Evolutionary conservation across 2,888 invertebrate genomes (phyloP).

Genomic region (Hypolimnas misippus): DNA sequence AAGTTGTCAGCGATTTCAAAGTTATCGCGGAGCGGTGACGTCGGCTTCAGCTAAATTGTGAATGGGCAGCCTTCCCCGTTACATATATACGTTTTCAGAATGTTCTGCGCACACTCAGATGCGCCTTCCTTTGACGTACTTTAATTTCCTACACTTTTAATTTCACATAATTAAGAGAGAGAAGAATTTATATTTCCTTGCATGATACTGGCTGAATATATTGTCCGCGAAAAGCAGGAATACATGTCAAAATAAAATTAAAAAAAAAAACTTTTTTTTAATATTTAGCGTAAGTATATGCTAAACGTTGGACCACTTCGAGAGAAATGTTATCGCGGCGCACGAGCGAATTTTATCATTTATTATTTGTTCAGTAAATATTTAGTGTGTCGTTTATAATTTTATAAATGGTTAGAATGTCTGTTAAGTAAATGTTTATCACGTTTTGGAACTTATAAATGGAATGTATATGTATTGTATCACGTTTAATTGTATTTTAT

Average conservation of each 20-base stretch:
- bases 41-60: constrained; percentile 64
- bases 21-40: constrained; percentile 54
- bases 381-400: constrained; percentile 57
- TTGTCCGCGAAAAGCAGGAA: background rate
- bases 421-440: constrained; percentile 31
- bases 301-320: constrained; percentile 2
- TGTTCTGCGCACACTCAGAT: constrained; percentile 74
- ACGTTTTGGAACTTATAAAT: constrained; percentile 22
- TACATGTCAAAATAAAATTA: background rate
- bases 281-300: background rate
- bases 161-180: constrained; percentile 32
- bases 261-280: constrained; percentile 1
- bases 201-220: constrained; percentile 1
- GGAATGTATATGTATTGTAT: too few relatives aligned
- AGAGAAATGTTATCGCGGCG: constrained; percentile 61
- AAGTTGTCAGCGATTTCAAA: constrained; percentile 42
- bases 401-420: constrained; percentile 38
- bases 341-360: constrained; percentile 69
- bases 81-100: constrained; percentile 71
- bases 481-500: too few relatives aligned
- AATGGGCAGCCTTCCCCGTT: constrained; percentile 66
- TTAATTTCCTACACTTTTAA: constrained; percentile 45
- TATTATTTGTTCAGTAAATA: constrained; percentile 68
- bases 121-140: constrained; percentile 62
- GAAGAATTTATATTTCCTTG: constrained; percentile 33